Percentiles rank a stretch among this genome's conserved stretches.
Conservation (phyloP, 2,888 invertebrate genomes). For the Lithosia quadra region DNA sequence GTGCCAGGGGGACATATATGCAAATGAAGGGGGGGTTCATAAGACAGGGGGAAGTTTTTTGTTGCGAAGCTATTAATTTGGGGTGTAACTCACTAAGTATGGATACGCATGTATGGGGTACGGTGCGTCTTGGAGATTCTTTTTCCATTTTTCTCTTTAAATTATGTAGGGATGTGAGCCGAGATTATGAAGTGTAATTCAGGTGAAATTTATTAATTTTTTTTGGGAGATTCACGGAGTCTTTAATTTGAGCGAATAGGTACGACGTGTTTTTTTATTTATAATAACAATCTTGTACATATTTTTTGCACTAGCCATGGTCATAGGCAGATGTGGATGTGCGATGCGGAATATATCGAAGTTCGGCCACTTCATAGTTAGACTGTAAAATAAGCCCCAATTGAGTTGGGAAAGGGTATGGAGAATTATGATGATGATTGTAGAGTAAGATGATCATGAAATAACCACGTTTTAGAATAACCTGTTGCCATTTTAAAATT, state of each 20-base stretch:
- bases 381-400: no score
- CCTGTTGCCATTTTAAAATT: no score
- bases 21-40: slow-evolving; percentile 77
- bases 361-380: no score
- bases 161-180: slow-evolving; percentile 75
- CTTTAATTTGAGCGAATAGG: slow-evolving; percentile 25
- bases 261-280: neutral
- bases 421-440: no score
- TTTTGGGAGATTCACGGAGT: slow-evolving; percentile 34
- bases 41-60: slow-evolving; percentile 85
- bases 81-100: slow-evolving; percentile 84
- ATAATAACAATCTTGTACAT: neutral
- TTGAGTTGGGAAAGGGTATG: no score
- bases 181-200: slow-evolving; percentile 81
- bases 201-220: slow-evolving; percentile 70
- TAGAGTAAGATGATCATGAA: no score
- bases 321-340: no score
- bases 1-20: slow-evolving; percentile 86
- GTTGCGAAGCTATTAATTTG: slow-evolving; percentile 87
- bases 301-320: no score
- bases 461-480: no score
- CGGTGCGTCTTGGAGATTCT: slow-evolving; percentile 64
- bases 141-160: slow-evolving; percentile 74
- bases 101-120: slow-evolving; percentile 71
- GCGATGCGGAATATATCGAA: no score